These are phyloP conservation scores for Argyra leucocephala DNA, from an alignment of 2,888 invertebrate species.

Conservation along the genomic window DNA sequence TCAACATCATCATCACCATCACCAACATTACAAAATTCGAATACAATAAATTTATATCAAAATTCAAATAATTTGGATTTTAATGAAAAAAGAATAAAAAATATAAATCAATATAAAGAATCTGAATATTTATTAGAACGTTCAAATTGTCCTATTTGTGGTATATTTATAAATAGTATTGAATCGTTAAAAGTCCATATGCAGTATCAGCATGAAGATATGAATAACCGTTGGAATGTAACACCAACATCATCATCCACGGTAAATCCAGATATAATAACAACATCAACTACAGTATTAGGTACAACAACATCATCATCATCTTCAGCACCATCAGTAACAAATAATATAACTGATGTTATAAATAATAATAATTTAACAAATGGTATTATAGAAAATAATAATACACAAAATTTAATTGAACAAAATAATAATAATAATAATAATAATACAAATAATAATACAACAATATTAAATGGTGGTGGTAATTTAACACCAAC, in stretches of 20 bases:
- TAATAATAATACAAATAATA: neutral
- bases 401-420: neutral
- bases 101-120: slow-evolving; percentile 27
- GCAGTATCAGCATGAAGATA: slow-evolving; percentile 68
- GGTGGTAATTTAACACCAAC: neutral
- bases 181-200: slow-evolving; percentile 71
- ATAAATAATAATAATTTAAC: neutral
- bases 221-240: slow-evolving; percentile 24
- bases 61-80: neutral
- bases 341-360: neutral
- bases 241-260: slow-evolving; percentile 16
- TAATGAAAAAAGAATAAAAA: neutral
- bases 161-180: slow-evolving; percentile 62
- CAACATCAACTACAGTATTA: slow-evolving; percentile 15
- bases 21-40: slow-evolving; percentile 10
- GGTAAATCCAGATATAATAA: neutral
- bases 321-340: neutral
- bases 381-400: neutral
- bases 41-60: neutral
- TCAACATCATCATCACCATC: neutral
- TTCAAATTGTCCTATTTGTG: slow-evolving; percentile 70
- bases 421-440: neutral
- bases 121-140: no score
- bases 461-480: neutral
- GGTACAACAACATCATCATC: slow-evolving; percentile 13